A percentile compares a stretch with the other conserved stretches of the same genome.
Evolutionary conservation across 1,140 invertebrate genomes (phyloP).

Genomic region (Sesamia nonagrioides): DNA sequence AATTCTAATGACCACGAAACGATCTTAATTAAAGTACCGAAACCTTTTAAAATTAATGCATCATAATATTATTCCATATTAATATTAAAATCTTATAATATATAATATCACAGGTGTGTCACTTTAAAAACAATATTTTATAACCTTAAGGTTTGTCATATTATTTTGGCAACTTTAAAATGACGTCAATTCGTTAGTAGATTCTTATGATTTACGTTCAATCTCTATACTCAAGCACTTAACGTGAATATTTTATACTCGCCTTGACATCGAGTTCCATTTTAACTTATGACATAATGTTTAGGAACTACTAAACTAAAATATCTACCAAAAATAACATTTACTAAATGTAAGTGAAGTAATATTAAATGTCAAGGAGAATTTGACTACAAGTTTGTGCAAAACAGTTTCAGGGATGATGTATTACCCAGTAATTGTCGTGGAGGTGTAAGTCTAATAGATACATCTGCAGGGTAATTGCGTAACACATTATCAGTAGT

Average conservation of each 20-base stretch:
- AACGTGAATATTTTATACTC: slow-evolving; percentile 12
- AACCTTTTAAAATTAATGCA: neutral
- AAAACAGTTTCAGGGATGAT: neutral
- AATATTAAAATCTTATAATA: slow-evolving; percentile 6
- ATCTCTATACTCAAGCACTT: slow-evolving; percentile 2
- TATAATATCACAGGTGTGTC: slow-evolving; percentile 18
- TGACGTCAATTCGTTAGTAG: slow-evolving; percentile 12
- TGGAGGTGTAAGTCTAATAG: too few relatives aligned
- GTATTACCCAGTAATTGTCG: neutral
- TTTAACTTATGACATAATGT: slow-evolving; percentile 40
- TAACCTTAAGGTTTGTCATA: slow-evolving; percentile 7
- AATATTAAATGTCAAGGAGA: slow-evolving; percentile 17
- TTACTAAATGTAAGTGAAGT: slow-evolving; percentile 17
- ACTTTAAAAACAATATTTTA: slow-evolving; percentile 27
- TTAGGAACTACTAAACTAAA: slow-evolving; percentile 3
- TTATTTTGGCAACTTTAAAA: slow-evolving; percentile 16
- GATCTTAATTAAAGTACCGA: neutral
- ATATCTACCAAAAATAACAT: slow-evolving; percentile 1
- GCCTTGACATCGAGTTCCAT: slow-evolving; percentile 35
- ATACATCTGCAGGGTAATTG: too few relatives aligned
- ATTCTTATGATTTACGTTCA: slow-evolving; percentile 27
- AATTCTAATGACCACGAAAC: too few relatives aligned
- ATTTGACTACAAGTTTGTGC: neutral
- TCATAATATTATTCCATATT: neutral
- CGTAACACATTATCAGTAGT: too few relatives aligned